These are phyloP conservation scores for Drosophila koepferae DNA, from an alignment of 2,888 invertebrate genomes.

Conservation along the genomic window DNA sequence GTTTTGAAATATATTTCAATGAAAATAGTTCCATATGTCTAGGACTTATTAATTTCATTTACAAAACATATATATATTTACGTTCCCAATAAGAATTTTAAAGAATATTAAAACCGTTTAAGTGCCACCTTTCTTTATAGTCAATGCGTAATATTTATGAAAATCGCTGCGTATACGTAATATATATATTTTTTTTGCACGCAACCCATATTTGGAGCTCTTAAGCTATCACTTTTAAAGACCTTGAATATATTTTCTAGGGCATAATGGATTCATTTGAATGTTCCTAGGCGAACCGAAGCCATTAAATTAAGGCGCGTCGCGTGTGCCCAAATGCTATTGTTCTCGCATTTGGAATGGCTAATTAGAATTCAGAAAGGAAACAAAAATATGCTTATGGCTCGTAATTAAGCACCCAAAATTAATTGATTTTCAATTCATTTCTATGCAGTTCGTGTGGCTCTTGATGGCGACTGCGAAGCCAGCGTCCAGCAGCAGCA, in stretches of 20 bases:
- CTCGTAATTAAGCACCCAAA: slow-evolving; percentile 38
- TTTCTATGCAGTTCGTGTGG: slow-evolving; percentile 55
- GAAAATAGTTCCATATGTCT: not conserved
- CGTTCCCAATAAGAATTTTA: not conserved
- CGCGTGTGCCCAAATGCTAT: slow-evolving; percentile 31
- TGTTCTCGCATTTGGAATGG: slow-evolving; percentile 52
- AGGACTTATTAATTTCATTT: not conserved
- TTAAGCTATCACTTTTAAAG: slow-evolving; percentile 28
- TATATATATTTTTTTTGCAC: too few relatives aligned
- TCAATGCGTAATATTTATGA: not conserved
- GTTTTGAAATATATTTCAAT: not conserved
- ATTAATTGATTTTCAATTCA: slow-evolving; percentile 17
- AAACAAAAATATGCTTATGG: slow-evolving; percentile 24
- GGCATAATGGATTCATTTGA: slow-evolving; percentile 41
- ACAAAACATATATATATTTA: not conserved
- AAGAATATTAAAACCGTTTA: not conserved
- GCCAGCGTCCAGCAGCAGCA: slow-evolving; percentile 24
- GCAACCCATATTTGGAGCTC: not conserved
- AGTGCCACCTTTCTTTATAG: not conserved
- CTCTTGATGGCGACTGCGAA: slow-evolving; percentile 50
- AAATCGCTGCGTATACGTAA: not conserved
- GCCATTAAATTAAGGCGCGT: slow-evolving; percentile 53
- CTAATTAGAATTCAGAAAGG: slow-evolving; percentile 57
- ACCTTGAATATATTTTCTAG: slow-evolving; percentile 45
- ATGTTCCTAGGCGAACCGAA: slow-evolving; percentile 8